A percentile compares a stretch with the other conserved stretches of the same genome.
phyloP scores from a whole-genome alignment of 2,113 vertebrate genomes.

The Nansenia antarctica region DNA sequence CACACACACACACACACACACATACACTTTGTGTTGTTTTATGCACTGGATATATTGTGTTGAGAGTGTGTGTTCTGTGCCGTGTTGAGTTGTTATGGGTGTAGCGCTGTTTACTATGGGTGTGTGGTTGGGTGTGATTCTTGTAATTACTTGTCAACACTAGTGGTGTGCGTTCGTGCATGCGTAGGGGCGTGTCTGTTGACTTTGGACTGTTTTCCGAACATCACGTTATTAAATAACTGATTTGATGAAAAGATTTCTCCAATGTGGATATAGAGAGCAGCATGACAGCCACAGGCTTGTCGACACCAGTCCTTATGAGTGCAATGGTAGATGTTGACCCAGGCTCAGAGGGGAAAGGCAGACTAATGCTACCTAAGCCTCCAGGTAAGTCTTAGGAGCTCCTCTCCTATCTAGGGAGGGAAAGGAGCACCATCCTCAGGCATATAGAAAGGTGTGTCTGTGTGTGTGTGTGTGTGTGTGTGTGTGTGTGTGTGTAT shows the following conservation, averaged over 20 bases:
- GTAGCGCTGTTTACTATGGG: background rate
- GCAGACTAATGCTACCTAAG: conserved; percentile 8
- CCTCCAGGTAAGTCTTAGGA: conserved; percentile 3
- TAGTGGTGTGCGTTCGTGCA: too few relatives aligned
- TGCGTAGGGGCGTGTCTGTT: background rate
- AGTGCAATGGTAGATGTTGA: conserved; percentile 9
- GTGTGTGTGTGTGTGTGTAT: conserved; percentile 5
- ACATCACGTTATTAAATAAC: background rate
- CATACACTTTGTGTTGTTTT: too few relatives aligned
- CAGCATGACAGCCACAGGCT: background rate
- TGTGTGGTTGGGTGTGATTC: background rate
- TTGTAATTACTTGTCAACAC: background rate
- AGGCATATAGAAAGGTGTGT: background rate
- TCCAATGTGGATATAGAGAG: background rate
- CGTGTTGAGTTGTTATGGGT: background rate
- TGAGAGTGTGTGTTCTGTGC: background rate
- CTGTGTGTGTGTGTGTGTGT: conserved; percentile 6
- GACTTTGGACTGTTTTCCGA: background rate
- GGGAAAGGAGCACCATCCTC: conserved; percentile 10
- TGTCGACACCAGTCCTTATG: background rate
- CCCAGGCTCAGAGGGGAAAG: conserved; percentile 8
- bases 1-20: background rate
- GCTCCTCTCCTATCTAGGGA: background rate
- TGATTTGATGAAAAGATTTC: background rate
- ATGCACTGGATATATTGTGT: too few relatives aligned